Evolutionary conservation across 2,888 invertebrate genomes (phyloP).

Genomic region (Microdon myrmicae): DNA sequence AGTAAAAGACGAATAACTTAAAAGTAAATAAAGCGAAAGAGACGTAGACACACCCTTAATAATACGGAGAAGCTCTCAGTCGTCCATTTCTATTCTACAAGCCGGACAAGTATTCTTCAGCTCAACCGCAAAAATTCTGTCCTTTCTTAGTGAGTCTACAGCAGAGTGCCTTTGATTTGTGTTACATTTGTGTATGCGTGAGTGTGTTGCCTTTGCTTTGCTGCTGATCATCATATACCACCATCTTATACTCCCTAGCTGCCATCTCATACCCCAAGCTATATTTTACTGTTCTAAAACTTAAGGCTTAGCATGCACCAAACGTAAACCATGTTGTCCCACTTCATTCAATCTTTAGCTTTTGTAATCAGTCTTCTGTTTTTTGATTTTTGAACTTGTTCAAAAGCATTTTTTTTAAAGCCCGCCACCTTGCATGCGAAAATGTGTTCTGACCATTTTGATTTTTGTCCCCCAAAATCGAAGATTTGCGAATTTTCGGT

Average conservation of each 20-base stretch:
- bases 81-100: conserved; percentile 28
- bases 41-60: conserved; percentile 25
- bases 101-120: conserved; percentile 38
- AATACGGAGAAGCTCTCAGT: conserved; percentile 7
- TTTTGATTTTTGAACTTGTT: conserved; percentile 13
- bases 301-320: conserved; percentile 29
- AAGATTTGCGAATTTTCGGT: too few species aligned
- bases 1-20: too few species aligned
- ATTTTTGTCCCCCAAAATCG: not conserved
- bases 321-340: conserved; percentile 63
- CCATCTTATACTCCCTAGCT: conserved; percentile 29
- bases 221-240: conserved; percentile 19
- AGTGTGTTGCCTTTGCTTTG: conserved; percentile 26
- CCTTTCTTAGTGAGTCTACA: conserved; percentile 43
- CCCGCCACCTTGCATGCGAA: conserved; percentile 16
- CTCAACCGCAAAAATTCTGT: conserved; percentile 15
- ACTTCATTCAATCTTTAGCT: conserved; percentile 55
- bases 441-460: conserved; percentile 7
- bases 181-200: conserved; percentile 20
- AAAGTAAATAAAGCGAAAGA: conserved; percentile 16
- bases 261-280: conserved; percentile 24
- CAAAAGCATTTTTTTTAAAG: conserved; percentile 5
- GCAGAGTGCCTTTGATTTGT: conserved; percentile 6
- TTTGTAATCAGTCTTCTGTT: conserved; percentile 6
- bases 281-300: conserved; percentile 1